phyloP scores from a whole-genome alignment of 2,888 invertebrate species.

The Chrysolina oricalcia region DNA sequence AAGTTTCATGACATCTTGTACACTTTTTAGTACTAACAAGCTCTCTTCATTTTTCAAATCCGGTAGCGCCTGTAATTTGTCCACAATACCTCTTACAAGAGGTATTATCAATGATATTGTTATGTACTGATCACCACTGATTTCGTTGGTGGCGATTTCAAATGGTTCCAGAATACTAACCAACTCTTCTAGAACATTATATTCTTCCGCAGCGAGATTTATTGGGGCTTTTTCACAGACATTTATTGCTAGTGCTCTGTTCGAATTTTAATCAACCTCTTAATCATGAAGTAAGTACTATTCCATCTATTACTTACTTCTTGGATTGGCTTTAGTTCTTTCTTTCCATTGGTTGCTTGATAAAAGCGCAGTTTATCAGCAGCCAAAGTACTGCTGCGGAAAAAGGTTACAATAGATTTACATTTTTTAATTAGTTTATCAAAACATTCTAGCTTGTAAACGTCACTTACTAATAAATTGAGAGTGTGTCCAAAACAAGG shows the following conservation, averaged over 20 bases:
- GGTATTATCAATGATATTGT: conserved; percentile 23
- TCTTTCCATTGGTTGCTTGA: background rate
- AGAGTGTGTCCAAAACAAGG: conserved; percentile 27
- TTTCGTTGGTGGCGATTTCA: conserved; percentile 25
- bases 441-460: conserved; percentile 21
- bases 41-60: conserved; percentile 2
- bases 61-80: conserved; percentile 2
- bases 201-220: conserved; percentile 18
- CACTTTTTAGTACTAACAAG: background rate
- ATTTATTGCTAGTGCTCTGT: conserved; percentile 2
- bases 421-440: conserved; percentile 21
- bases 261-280: conserved; percentile 18
- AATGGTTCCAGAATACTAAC: conserved; percentile 9
- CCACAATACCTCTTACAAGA: conserved; percentile 14
- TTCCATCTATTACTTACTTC: conserved; percentile 23
- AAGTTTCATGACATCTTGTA: conserved; percentile 7
- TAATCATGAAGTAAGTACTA: conserved; percentile 23
- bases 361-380: conserved; percentile 16
- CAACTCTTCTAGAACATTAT: conserved; percentile 13
- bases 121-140: conserved; percentile 24
- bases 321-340: conserved; percentile 4
- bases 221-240: conserved; percentile 11
- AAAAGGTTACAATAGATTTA: conserved; percentile 22
- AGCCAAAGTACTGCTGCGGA: conserved; percentile 12
- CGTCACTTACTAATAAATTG: conserved; percentile 20